Evolutionary conservation across 2,797 vertebrate genomes (phyloP).

Genomic region (Lateolabrax maculatus): DNA sequence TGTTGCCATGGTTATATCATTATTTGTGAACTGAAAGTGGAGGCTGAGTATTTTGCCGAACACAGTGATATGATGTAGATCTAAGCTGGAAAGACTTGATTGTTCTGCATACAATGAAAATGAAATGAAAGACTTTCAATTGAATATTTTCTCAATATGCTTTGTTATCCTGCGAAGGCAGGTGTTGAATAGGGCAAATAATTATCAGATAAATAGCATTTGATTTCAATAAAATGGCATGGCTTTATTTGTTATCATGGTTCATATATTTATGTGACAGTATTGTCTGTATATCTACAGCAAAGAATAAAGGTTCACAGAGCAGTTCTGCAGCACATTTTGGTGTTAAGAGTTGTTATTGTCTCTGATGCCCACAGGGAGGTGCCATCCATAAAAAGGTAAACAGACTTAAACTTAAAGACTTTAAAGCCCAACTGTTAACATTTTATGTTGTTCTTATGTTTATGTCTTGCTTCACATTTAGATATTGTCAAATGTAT

Average conservation of each 20-base stretch:
- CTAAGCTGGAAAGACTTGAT: conserved; percentile 42
- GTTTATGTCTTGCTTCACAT: not conserved
- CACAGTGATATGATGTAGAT: conserved; percentile 63
- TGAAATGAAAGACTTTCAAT: conserved; percentile 24
- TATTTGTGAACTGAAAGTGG: conserved; percentile 71
- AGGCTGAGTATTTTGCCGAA: conserved; percentile 70
- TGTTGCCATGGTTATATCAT: conserved; percentile 83
- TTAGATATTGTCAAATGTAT: not conserved
- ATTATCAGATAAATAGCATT: conserved; percentile 34
- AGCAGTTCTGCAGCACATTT: conserved; percentile 10
- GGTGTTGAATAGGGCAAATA: conserved; percentile 17
- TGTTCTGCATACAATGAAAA: conserved; percentile 44
- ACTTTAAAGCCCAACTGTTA: not conserved
- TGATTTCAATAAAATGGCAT: not conserved
- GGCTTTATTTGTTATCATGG: not conserved
- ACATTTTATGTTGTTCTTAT: not conserved
- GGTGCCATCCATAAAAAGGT: conserved; percentile 25
- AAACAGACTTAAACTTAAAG: not conserved
- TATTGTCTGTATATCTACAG: conserved; percentile 9
- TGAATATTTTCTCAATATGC: conserved; percentile 18
- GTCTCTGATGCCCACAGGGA: conserved; percentile 40
- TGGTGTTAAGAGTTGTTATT: conserved; percentile 21
- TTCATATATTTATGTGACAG: conserved; percentile 9
- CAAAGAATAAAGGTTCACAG: conserved; percentile 14
- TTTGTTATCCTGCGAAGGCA: conserved; percentile 29